Conservation (phyloP, 2,888 invertebrate species). For the Andrena bicolor region DNA sequence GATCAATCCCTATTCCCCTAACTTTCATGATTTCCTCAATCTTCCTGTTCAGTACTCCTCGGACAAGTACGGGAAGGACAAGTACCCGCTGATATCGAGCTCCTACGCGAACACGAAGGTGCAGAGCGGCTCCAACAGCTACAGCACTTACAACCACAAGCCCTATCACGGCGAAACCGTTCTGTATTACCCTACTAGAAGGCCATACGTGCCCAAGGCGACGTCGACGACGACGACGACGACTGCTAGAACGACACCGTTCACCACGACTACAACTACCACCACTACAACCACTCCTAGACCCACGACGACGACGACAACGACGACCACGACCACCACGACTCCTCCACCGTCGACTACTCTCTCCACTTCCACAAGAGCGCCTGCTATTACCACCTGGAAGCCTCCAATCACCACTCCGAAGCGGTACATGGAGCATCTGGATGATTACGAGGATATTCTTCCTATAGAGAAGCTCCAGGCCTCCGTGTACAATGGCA, state of each 20-base stretch:
- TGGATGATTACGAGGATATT: constrained; percentile 66
- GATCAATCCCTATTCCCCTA: constrained; percentile 88
- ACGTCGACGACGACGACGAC: constrained; percentile 56
- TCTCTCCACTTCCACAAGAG: constrained; percentile 69
- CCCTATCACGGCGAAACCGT: constrained; percentile 74
- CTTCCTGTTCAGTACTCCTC: constrained; percentile 89
- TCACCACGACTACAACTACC: constrained; percentile 63
- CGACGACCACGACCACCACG: constrained; percentile 57
- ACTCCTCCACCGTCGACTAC: constrained; percentile 57
- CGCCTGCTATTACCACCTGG: constrained; percentile 83
- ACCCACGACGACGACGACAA: constrained; percentile 48
- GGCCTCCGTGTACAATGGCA: constrained; percentile 45
- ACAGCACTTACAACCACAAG: constrained; percentile 82
- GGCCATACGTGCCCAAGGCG: constrained; percentile 59
- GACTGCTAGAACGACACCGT: constrained; percentile 51
- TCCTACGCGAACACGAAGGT: constrained; percentile 91
- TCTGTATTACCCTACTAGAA: constrained; percentile 68
- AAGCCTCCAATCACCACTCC: constrained; percentile 73
- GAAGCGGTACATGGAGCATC: constrained; percentile 39
- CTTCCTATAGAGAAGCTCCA: constrained; percentile 78
- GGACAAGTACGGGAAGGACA: constrained; percentile 87
- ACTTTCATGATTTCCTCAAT: constrained; percentile 90
- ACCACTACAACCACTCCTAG: constrained; percentile 49
- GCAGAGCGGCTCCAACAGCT: constrained; percentile 86
- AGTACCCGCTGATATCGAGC: constrained; percentile 89